phyloP scores from a whole-genome alignment of 2,888 invertebrate species.

The Saturnia pavonia region DNA sequence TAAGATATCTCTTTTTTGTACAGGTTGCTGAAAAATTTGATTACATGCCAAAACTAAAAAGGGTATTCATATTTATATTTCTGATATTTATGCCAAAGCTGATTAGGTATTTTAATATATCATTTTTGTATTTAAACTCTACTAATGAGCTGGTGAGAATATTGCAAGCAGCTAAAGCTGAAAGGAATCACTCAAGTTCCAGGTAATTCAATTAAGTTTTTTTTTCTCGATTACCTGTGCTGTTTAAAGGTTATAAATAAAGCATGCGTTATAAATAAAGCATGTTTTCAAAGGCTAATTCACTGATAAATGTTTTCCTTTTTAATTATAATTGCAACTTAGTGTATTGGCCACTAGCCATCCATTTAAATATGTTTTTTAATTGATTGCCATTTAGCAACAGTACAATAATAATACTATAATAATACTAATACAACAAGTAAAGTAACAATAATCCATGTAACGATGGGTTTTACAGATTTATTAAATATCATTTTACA shows the following conservation, averaged over 20 bases:
- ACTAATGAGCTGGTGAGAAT: constrained; percentile 60
- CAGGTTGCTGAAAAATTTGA: constrained; percentile 73
- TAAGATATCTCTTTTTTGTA: neutral
- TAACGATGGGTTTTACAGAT: neutral
- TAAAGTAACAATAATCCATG: too few relatives aligned
- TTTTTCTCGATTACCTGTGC: neutral
- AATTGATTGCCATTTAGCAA: too few relatives aligned
- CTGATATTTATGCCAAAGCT: constrained; percentile 62
- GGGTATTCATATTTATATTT: constrained; percentile 53
- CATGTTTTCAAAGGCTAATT: too few relatives aligned
- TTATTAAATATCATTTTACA: too few relatives aligned
- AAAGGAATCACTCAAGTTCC: constrained; percentile 53
- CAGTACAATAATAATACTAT: too few relatives aligned
- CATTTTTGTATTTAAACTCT: constrained; percentile 61
- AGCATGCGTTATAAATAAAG: too few relatives aligned
- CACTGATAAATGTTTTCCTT: too few relatives aligned
- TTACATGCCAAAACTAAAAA: constrained; percentile 57
- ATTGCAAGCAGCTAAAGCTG: constrained; percentile 63
- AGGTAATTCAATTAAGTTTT: constrained; percentile 47
- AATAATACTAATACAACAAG: too few relatives aligned
- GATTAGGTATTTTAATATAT: constrained; percentile 55
- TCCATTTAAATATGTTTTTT: too few relatives aligned
- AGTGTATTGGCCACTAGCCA: too few relatives aligned
- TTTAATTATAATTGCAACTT: too few relatives aligned
- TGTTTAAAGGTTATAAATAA: too few relatives aligned